Base-by-base conservation (phyloP, 2,888 invertebrate genomes). In the Mactromeris polynyma region DNA sequence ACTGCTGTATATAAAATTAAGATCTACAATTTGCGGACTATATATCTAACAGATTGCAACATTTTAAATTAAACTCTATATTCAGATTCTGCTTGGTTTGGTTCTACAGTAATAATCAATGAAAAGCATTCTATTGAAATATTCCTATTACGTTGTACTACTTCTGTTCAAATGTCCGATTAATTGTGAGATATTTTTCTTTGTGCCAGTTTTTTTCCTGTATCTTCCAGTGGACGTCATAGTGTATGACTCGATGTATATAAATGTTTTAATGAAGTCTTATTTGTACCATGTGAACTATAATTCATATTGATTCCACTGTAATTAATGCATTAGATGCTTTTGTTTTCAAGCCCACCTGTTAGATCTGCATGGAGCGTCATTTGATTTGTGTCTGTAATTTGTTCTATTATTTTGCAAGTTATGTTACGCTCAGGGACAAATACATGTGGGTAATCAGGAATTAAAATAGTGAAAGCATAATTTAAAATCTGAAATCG, bases 301-400 rank as follows among this genome's bases (percentile, higher is more conserved):
- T 58, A 58, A n/a, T 58, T 58, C n/a, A 58, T 58, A n/a, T 58
- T 58, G 58, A 58, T 58, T 58, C 58, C n/a, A n/a, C n/a, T 58
- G 4, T 58, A 58, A 58, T 58, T 58, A 58, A 58, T 58, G 58
- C n/a, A 58, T 19, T 19, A 58, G 58, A 58, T 58, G 3, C 2
- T 58, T 58, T 58, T 58, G 14, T 21, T 21, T n/a, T n/a, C 21
- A 6, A 58, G 58, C 58, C 58, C 11, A 21, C 21, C n/a, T 58
- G n/a, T 58, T 58, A 58, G 19, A 58, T 58, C 58, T n/a, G n/a
- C n/a, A n/a, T 58, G n/a, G 58, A 58, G 58, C 58, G 58, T 58
- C 58, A 58, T 58, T 58, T 58, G n/a, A 58, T n/a, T 58, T 58
- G n/a, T 54, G 64, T 33, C 69, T 69, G 31, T 33, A 31, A 21